Conservation (phyloP, 2,888 invertebrate species). For the Geophilus truncorum region DNA sequence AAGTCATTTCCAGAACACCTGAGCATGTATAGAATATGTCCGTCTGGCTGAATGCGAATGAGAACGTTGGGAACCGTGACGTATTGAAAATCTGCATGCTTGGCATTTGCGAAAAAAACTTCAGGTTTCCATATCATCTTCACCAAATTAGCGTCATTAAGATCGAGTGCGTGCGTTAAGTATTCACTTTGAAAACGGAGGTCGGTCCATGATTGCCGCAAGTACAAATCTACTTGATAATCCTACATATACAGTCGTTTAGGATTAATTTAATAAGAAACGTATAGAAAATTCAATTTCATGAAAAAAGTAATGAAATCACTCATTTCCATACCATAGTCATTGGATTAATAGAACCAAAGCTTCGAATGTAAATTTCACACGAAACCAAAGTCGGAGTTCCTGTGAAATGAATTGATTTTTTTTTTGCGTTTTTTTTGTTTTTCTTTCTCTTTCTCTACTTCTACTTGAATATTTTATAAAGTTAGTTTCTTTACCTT, state of each 20-base stretch:
- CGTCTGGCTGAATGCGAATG: constrained; percentile 52
- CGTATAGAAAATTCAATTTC: background rate
- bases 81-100: constrained; percentile 53
- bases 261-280: background rate
- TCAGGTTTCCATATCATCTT: constrained; percentile 44
- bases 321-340: constrained; percentile 49
- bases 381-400: constrained; percentile 51
- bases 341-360: constrained; percentile 52
- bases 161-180: constrained; percentile 50
- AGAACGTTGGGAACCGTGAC: constrained; percentile 54
- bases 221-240: constrained; percentile 53
- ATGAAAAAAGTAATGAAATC: background rate
- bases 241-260: constrained; percentile 44
- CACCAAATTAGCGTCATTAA: constrained; percentile 48
- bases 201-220: constrained; percentile 53
- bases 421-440: background rate
- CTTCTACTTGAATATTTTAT: background rate
- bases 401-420: constrained; percentile 44
- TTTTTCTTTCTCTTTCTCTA: background rate
- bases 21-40: constrained; percentile 53
- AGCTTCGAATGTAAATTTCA: constrained; percentile 52
- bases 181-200: constrained; percentile 49
- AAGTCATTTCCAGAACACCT: constrained; percentile 43
- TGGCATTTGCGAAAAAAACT: constrained; percentile 52
- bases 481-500: constrained; percentile 44